Evolutionary conservation across 1,140 invertebrate genomes (phyloP).

Genomic region (Zaprionus vittiger): DNA sequence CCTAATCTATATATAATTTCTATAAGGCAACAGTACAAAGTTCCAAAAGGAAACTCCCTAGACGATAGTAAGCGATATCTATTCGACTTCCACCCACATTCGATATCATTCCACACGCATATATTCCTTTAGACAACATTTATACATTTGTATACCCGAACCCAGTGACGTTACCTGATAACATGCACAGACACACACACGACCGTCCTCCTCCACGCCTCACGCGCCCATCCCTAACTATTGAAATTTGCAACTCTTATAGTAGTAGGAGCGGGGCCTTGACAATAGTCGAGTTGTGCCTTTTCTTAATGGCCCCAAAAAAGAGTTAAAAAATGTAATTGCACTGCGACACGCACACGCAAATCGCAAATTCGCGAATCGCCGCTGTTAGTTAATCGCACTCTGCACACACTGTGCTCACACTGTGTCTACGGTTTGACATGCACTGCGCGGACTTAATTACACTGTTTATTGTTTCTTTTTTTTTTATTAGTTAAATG

Average conservation of each 20-base stretch:
- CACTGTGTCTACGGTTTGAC: slow-evolving; percentile 40
- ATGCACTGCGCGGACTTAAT: slow-evolving; percentile 42
- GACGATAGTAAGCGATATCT: not conserved
- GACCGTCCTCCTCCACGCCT: not conserved
- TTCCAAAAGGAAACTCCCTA: not conserved
- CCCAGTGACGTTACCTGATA: not conserved
- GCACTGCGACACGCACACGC: slow-evolving; percentile 48
- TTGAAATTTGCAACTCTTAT: not conserved
- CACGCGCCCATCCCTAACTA: slow-evolving; percentile 36
- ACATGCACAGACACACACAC: not conserved
- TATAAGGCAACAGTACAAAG: no score
- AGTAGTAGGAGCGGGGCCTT: slow-evolving; percentile 27
- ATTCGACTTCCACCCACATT: not conserved
- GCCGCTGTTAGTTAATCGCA: slow-evolving; percentile 52
- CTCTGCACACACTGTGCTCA: not conserved
- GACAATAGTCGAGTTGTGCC: slow-evolving; percentile 43
- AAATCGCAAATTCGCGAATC: slow-evolving; percentile 45
- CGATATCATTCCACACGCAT: not conserved
- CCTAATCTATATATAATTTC: not conserved
- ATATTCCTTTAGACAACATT: not conserved
- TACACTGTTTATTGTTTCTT: slow-evolving; percentile 25
- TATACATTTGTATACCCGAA: not conserved
- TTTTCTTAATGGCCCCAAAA: slow-evolving; percentile 26
- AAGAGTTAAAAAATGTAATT: slow-evolving; percentile 36
- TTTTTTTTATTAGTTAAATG: slow-evolving; percentile 17